Evolutionary conservation across 2,888 invertebrate genomes (phyloP).

Genomic region (Andrena praecox): DNA sequence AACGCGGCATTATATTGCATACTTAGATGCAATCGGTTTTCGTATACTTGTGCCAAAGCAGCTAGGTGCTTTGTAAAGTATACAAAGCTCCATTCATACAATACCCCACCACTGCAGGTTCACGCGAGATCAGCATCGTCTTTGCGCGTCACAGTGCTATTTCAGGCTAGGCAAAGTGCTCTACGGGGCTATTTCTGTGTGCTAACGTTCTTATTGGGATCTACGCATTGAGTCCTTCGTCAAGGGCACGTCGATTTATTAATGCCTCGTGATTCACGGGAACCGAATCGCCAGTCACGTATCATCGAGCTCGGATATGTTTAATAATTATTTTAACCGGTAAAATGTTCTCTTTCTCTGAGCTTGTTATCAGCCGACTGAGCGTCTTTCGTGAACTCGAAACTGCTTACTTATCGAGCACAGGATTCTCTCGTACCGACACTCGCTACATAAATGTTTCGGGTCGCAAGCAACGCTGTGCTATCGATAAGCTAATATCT

Average conservation of each 20-base stretch:
- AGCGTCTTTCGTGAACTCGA: neutral
- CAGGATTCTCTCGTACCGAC: slow-evolving; percentile 47
- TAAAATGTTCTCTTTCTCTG: neutral
- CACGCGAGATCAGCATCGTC: neutral
- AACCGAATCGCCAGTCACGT: neutral
- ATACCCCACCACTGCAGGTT: neutral
- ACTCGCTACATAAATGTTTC: slow-evolving; percentile 5
- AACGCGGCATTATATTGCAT: neutral
- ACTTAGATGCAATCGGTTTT: neutral
- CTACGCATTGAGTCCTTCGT: slow-evolving; percentile 15
- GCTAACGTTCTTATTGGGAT: neutral
- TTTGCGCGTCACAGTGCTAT: slow-evolving; percentile 33
- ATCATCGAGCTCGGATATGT: neutral
- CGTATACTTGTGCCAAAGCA: neutral
- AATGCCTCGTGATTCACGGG: slow-evolving; percentile 9
- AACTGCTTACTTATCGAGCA: neutral
- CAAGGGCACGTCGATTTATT: slow-evolving; percentile 6
- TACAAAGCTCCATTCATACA: slow-evolving; percentile 21
- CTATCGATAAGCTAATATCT: slow-evolving; percentile 4
- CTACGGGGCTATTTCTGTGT: slow-evolving; percentile 28
- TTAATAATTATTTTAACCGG: neutral
- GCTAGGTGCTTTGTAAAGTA: neutral
- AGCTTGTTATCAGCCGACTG: neutral
- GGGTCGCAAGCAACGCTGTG: neutral
- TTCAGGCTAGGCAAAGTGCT: slow-evolving; percentile 6